Percentiles rank a stretch among this genome's conserved stretches.
Conservation (phyloP, 2,797 vertebrate species). For the Myotis myotis region DNA sequence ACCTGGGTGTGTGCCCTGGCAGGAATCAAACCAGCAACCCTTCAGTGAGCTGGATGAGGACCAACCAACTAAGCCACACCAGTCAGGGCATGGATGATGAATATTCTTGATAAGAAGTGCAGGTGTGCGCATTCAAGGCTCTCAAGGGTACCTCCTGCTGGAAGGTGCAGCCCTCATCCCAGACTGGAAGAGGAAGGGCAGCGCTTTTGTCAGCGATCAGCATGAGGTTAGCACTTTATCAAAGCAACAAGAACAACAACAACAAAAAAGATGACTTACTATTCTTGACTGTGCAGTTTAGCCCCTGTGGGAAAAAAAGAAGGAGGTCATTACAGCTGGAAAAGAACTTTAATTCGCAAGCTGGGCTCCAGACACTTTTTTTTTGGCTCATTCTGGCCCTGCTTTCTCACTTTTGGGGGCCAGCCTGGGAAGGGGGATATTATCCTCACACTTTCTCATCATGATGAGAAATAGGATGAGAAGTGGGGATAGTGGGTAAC, state of each 20-base stretch:
- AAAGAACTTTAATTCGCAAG: neutral
- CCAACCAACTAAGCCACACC: neutral
- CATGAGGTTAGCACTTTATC: neutral
- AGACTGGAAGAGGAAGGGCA: neutral
- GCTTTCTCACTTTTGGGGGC: neutral
- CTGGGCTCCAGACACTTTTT: neutral
- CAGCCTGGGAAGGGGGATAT: no score
- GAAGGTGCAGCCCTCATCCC: neutral
- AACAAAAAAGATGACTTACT: slow-evolving; percentile 81
- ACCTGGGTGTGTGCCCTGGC: neutral
- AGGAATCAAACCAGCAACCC: neutral
- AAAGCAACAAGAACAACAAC: neutral
- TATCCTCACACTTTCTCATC: neutral
- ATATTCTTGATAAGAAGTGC: fast-evolving
- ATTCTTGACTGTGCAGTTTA: slow-evolving; percentile 80
- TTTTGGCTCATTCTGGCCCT: neutral
- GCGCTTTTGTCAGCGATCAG: neutral
- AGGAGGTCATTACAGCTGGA: slow-evolving; percentile 54
- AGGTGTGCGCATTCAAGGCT: no score
- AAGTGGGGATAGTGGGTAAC: neutral
- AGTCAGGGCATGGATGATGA: neutral
- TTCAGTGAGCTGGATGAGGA: neutral
- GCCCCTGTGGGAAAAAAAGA: slow-evolving; percentile 78
- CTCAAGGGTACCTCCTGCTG: neutral
- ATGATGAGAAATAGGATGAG: neutral